Base-by-base conservation (phyloP, 2,888 invertebrate genomes). In the Tinea semifulvella region DNA sequence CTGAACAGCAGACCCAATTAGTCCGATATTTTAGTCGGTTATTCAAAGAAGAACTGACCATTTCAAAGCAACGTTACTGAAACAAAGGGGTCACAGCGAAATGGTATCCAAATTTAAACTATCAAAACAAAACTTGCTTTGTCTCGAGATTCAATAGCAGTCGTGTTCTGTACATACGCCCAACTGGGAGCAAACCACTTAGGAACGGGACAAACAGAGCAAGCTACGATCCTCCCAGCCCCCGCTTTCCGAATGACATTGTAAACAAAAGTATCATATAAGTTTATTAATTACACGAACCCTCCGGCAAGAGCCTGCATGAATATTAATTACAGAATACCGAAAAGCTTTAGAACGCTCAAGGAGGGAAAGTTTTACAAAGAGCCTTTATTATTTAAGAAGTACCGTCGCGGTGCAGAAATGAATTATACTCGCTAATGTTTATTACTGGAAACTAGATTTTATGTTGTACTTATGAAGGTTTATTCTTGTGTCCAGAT, bases 251-350 rank as follows among this genome's bases (percentile, higher is more conserved):
- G 55, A 72, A 68, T 75, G 76, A 79, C 76, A 79, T 72, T 74
- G 74, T 76, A 77, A 76, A 79, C 79, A 80, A 79, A 80, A 80
- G 79, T 77, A 79, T 77, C 79, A 79, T 79, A 80, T 79, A 80
- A 80, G 79, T 79, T 80, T 79, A 80, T 80, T 80, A 80, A 80
- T 80, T 79, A 80, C 77, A 75, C 68, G 68, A 66, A 70, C 77
- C 76, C 77, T 77, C 68, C 63, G 70, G 73, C 67, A 68, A 66
- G 63, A 71, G 75, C 66, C 73, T 71, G 71, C 77, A 79, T 80
- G 79, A 80, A 80, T 80, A 79, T 77, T 79, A 79, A 79, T 80
- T 79, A 77, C 74, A 68, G 75, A 75, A 77, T 77, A 77, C 75
- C 74, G 65, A 76, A 75, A 75, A 77, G 77, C 79, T 74, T 76